Conservation (phyloP, 2,797 vertebrate species). For the Falco berigora region DNA sequence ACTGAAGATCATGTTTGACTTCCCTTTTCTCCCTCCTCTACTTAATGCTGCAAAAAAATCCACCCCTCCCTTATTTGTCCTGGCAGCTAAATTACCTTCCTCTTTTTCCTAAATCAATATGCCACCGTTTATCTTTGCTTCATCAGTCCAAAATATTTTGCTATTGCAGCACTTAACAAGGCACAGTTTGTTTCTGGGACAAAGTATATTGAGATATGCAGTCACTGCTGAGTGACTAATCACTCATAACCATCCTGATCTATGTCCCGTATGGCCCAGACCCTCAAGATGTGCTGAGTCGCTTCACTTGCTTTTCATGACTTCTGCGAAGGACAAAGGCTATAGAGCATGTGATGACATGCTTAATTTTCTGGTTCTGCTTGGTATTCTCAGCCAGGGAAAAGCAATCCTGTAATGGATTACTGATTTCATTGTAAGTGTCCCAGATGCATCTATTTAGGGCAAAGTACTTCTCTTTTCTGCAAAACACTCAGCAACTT, state of each 20-base stretch:
- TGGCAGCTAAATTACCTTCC: constrained; percentile 38
- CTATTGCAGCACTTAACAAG: neutral
- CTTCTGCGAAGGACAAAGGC: neutral
- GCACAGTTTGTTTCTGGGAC: neutral
- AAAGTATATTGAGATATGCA: neutral
- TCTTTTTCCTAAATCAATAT: constrained; percentile 16
- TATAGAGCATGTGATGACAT: neutral
- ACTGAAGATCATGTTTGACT: constrained; percentile 10
- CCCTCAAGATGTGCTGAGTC: neutral
- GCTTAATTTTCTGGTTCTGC: neutral
- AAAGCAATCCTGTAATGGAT: neutral
- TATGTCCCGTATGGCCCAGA: rapidly evolving
- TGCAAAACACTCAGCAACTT: neutral
- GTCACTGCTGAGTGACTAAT: rapidly evolving
- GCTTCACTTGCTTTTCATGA: neutral
- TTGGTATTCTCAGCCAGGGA: neutral
- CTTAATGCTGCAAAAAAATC: neutral
- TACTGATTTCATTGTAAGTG: neutral
- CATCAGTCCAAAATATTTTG: neutral
- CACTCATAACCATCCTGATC: neutral
- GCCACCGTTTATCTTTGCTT: neutral
- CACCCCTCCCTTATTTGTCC: constrained; percentile 10
- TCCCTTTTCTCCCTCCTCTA: neutral
- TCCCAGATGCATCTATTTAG: neutral
- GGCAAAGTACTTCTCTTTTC: neutral